These are phyloP conservation scores for Mormyrops attenuatus DNA, from an alignment of 2,797 vertebrate genomes.

Conservation along the genomic window DNA sequence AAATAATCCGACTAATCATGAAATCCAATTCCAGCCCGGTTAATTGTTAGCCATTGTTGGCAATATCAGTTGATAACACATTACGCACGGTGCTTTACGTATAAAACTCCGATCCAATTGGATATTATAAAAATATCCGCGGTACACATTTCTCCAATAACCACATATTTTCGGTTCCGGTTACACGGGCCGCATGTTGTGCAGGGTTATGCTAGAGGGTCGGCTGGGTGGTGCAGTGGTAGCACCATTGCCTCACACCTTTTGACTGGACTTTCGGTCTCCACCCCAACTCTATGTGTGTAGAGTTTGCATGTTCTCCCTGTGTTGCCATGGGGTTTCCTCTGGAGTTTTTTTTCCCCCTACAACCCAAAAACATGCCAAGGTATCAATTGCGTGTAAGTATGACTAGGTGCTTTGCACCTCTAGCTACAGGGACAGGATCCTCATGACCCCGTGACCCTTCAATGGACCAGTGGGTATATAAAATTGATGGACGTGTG, in stretches of 20 bases:
- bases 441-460: neutral
- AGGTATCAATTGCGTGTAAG: neutral
- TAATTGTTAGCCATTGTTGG: no score
- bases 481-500: neutral
- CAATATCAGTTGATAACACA: no score
- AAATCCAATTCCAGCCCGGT: no score
- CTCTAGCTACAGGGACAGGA: neutral
- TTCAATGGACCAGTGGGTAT: neutral
- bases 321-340: neutral
- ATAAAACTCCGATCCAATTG: no score
- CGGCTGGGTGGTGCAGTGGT: neutral
- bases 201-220: conserved; percentile 27
- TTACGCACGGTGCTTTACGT: no score
- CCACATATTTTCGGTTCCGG: no score
- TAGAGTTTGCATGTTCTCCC: neutral
- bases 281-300: neutral
- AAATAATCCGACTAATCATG: no score
- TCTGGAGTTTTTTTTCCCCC: neutral
- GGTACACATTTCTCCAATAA: no score
- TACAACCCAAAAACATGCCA: neutral
- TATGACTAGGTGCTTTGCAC: neutral
- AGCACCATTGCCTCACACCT: neutral
- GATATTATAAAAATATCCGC: no score
- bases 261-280: neutral
- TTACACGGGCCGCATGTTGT: no score